These are phyloP conservation scores for Melanocharis versteri DNA, from an alignment of 2,113 vertebrate species.

Conservation along the genomic window DNA sequence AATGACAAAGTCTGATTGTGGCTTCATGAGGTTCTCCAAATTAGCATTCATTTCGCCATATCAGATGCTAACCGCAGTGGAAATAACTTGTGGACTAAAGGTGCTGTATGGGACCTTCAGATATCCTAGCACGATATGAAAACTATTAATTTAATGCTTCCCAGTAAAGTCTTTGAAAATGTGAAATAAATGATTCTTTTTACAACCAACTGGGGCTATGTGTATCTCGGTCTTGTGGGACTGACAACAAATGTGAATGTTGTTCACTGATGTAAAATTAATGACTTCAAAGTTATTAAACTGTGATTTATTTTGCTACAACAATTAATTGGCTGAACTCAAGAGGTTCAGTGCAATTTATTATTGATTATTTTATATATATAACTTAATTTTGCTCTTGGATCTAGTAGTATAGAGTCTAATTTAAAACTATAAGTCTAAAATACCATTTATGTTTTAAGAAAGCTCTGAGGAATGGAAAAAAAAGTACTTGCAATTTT, in stretches of 20 bases:
- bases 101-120: not conserved
- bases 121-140: not conserved
- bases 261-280: not conserved
- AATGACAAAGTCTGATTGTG: not conserved
- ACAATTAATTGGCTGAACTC: not conserved
- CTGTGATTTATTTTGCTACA: not conserved
- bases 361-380: not conserved
- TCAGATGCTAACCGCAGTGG: not conserved
- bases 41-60: not conserved
- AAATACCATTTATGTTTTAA: not conserved
- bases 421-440: not conserved
- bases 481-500: not conserved
- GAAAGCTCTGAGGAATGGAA: not conserved
- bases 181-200: not conserved
- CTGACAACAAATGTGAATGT: not conserved
- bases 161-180: not conserved
- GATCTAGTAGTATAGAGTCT: not conserved
- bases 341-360: not conserved
- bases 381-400: not conserved
- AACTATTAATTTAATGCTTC: not conserved
- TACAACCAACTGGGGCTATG: rapidly evolving
- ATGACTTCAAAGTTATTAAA: not conserved
- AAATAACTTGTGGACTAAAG: not conserved
- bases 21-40: not conserved
- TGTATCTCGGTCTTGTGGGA: not conserved